Evolutionary conservation across 2,888 invertebrate genomes (phyloP), one percentile per base, ranked within the genome.

Genomic region (Tetramorium bicarinatum): DNA sequence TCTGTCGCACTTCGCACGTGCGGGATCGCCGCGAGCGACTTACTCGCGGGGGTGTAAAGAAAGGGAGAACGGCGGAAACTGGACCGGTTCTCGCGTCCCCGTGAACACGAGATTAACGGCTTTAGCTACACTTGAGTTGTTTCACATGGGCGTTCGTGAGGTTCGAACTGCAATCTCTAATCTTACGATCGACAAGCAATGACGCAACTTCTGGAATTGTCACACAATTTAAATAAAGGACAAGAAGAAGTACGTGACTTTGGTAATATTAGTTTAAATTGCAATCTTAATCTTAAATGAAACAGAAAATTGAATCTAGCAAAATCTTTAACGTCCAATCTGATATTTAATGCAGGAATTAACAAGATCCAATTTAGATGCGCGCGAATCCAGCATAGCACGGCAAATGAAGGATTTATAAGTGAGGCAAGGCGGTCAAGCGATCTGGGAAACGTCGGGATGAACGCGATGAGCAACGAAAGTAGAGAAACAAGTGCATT

Each of bases 1-100:
- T 93, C 93, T 93, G 93, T 89, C 91, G 80, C 44, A 83, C 82
- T 91, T 93, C 93, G 91, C 93, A 93, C 92, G 91, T 87, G 74
- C 15, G 84, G 82, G 83, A 59, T 84, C 83, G 89, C 81, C 54
- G 52, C 64, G 82, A 64, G 62, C 64, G 38, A 66, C 52, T 61
- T 49, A 29, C 25, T 75, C 62, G 90, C 90, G 90, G 88, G 90
- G 87, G 90, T 83, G 90, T 84, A 25, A 34, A 66, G 21, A n/a
- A 74, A 86, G 67, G 79, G 54, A 67, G 56, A 85, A 85, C 81
- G 81, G 81, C 88, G 76, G 86, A 74, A 82, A 75, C 82, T 72
- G 84, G 85, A 54, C 75, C 64, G 75, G 61, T 67, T 62, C 54
- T 72, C 59, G 21, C 15, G 41, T 34, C 49, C 52, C 47, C 34